Evolutionary conservation across 1,140 invertebrate species (phyloP), one percentile per base, ranked within the genome.

Genomic region (Ips nitidus): DNA sequence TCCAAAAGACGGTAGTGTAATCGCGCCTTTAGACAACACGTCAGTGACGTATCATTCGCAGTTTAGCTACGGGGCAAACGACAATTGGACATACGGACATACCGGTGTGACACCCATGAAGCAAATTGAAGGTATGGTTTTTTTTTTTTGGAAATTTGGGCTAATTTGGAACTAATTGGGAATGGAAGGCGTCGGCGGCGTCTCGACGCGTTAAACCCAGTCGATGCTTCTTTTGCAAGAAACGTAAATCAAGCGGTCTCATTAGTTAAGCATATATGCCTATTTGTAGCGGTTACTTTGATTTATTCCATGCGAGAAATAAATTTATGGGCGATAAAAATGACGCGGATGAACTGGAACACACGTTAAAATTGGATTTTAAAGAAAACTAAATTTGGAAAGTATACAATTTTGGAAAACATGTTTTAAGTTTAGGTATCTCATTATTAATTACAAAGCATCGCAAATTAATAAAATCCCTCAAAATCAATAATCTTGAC

Each of bases 91-190:
- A 36, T 73, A 76, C 22, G 73, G 71, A 39, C 72, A 66, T 66
- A 53, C 75, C 2, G 60, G 37, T 2, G 74, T 80, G 36, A 78
- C 78, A 8, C 79, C 79, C 22, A 80, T 80, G 79, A 80, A 80
- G 69, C 79, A 80, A 74, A 80, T 80, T 56, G 79, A 80, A 76
- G 79, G 79, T 80, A 69, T 75, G 73, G 45, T 36, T 5, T 37
- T n/a, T 55, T 50, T 50, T 50, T 50, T 22, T 22, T 43, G 6
- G 58, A 8, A 2, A 22, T 2, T 8, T 37, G 8, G 61, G 37
- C 61, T 52, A 64, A 52, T 64, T 37, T 50, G 52, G n/a, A 59
- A 41, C 41, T 59, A 65, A 71, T 71, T 71, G 60, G 39, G 22
- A 22, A 8, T 40, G 62, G 3, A 8, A 22, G 40, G 55, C 52